Evolutionary conservation across 2,113 vertebrate genomes (phyloP), one percentile per base, ranked within the genome.

Genomic region (Coryphaenoides rupestris): DNA sequence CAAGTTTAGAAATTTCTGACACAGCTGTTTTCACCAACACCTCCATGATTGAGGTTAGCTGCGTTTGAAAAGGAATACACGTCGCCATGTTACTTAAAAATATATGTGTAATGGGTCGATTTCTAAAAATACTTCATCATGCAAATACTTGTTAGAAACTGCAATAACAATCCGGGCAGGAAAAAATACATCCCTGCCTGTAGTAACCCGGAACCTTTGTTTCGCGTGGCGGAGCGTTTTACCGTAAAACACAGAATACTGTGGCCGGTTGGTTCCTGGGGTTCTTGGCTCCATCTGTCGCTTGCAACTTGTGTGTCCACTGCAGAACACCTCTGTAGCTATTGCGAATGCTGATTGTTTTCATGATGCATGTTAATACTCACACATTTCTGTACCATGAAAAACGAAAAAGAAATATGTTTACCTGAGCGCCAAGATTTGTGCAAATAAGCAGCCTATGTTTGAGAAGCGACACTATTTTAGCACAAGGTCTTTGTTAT

Each of bases 31-130:
- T 86, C 5, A 87, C 72, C 80, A 90, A 65, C 45, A 82, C 86
- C 81, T 90, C 88, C 88, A 90, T 84, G 26, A 90, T 85, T 6
- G 88, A 87, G 63, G 81, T 75, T 0, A 90, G 28, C 74, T 89
- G 87, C 49, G 66, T 83, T 28, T 90, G 87, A 58, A 90, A 90
- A 45, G 85, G 74, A 16, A 74, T 64, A 65, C 84, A 87, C 68
- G 82, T 84, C 74, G 86, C 83, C 88, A 90, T 90, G 66, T 62
- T 78, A 2, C n/a, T 50, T n/a, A n/a, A 50, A 40, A 40, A 40
- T 40, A 40, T 40, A 40, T 12, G 33, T 40, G 13, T 40, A 40
- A 40, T 40, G 13, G 33, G 33, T 40, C 13, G 33, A 50, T 50
- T 50, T 50, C 47, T 16, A 50, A 50, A 1, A 16, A 50, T 16